Conservation (phyloP, 2,888 invertebrate genomes). For the Ectobius pallidus region DNA sequence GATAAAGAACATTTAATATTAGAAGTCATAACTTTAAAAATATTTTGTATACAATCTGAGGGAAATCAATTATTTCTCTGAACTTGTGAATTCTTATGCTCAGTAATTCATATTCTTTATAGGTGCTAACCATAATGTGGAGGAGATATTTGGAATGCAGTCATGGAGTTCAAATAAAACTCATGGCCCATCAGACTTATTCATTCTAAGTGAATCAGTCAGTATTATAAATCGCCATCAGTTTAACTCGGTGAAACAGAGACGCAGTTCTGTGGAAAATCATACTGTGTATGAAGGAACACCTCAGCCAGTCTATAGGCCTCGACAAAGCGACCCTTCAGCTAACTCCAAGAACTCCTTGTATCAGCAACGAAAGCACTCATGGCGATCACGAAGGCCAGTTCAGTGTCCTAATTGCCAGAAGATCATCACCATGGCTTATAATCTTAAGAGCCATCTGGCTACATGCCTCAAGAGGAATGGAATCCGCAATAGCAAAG, state of each 20-base stretch:
- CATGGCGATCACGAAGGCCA: slow-evolving; percentile 10
- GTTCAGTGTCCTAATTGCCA: slow-evolving; percentile 24
- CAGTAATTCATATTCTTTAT: no score
- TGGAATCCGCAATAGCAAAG: background rate
- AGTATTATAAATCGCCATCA: background rate
- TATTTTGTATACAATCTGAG: no score
- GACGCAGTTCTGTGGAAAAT: background rate
- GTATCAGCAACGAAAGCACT: slow-evolving; percentile 15
- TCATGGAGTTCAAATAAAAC: background rate
- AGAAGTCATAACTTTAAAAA: no score
- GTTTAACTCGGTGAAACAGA: background rate
- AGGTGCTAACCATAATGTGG: no score
- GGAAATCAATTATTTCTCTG: no score
- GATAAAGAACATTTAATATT: no score
- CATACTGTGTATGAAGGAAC: background rate
- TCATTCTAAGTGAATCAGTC: background rate
- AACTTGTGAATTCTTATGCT: no score
- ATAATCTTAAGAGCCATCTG: slow-evolving; percentile 24
- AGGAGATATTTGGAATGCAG: background rate
- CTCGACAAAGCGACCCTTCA: background rate
- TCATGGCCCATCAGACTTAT: background rate
- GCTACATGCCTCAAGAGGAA: slow-evolving; percentile 12
- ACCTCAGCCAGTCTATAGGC: background rate
- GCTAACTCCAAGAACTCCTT: background rate
- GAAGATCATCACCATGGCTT: slow-evolving; percentile 21